Conservation (phyloP, 1,140 invertebrate genomes). For the Euglossa dilemma region DNA sequence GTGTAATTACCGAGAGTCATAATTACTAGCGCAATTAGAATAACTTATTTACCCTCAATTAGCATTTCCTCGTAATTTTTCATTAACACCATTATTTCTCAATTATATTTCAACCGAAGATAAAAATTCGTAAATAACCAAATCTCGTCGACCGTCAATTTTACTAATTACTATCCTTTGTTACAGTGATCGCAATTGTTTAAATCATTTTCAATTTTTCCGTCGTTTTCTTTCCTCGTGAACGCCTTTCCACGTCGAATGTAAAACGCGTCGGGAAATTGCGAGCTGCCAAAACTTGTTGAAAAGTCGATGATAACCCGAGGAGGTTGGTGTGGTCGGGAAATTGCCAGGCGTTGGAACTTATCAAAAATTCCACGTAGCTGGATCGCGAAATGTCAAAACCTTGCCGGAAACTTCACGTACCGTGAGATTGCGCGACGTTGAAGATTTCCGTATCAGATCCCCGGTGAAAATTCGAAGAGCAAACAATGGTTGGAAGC, state of each 20-base stretch:
- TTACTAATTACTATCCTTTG: too few species aligned
- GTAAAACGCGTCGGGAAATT: not conserved
- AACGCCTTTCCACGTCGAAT: not conserved
- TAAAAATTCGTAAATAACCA: too few species aligned
- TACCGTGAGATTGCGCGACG: not conserved
- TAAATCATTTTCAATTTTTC: not conserved
- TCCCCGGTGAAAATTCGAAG: not conserved
- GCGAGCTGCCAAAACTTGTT: not conserved
- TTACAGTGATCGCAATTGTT: too few species aligned
- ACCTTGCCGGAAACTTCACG: not conserved
- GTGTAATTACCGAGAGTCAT: too few species aligned
- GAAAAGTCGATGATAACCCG: not conserved
- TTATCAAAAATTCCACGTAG: slow-evolving; percentile 30
- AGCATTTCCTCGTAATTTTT: too few species aligned
- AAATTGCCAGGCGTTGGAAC: not conserved
- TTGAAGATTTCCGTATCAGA: not conserved
- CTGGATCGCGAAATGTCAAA: not conserved
- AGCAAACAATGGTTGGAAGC: too few species aligned
- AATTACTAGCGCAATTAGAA: too few species aligned
- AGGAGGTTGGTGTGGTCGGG: not conserved
- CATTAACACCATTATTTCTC: too few species aligned
- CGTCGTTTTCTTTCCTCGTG: too few species aligned
- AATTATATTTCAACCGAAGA: too few species aligned
- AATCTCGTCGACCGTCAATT: too few species aligned
- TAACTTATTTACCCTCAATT: too few species aligned